Base-by-base conservation (phyloP, 2,113 vertebrate species). In the Anarrhichthys ocellatus region DNA sequence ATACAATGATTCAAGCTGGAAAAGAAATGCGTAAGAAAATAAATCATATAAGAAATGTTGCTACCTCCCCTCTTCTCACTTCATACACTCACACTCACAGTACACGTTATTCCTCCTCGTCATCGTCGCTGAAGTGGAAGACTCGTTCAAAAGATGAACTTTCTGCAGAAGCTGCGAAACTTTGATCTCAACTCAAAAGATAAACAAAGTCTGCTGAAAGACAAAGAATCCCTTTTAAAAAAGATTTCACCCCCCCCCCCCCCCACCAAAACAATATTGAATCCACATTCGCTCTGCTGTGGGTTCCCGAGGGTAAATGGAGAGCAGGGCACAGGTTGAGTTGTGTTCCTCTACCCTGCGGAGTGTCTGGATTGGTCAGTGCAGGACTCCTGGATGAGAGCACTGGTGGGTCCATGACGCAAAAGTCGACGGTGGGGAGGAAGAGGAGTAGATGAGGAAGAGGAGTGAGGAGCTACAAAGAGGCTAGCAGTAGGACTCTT, bases 341-440 rank as follows among this genome's bases (percentile, higher is more conserved):
- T 20, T 69, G 73, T 14, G 66, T 52, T 70, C 54, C 54, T 27
- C 67, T 77, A 66, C 44, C 71, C 69, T 0, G 13, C 52, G 68
- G 82, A 90, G 87, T 75, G 81, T 89, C 70, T 76, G 88, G 78
- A 76, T 83, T 80, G 40, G 77, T 90, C 87, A 91, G 88, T 87
- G 87, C 80, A 77, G 71, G 74, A 48, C 72, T 85, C 80, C 54
- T 52, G 59, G 54, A 71, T 5, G 54, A 56, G 73, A 74, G 61
- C 67, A 66, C 52, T 32, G 52, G 66, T 62, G 22, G 64, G 77
- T 75, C 63, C 18, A n/a, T 58, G 72, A 78, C 71, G 66, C 24
- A 40, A 29, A 77, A 56, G 29, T 11, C 48, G 71, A 61, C 15
- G 64, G 42, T 4, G 22, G 59, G 68, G 62, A 85, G 74, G 74